These are phyloP conservation scores for Geotrupes spiniger DNA, from an alignment of 2,888 invertebrate species.

Conservation along the genomic window DNA sequence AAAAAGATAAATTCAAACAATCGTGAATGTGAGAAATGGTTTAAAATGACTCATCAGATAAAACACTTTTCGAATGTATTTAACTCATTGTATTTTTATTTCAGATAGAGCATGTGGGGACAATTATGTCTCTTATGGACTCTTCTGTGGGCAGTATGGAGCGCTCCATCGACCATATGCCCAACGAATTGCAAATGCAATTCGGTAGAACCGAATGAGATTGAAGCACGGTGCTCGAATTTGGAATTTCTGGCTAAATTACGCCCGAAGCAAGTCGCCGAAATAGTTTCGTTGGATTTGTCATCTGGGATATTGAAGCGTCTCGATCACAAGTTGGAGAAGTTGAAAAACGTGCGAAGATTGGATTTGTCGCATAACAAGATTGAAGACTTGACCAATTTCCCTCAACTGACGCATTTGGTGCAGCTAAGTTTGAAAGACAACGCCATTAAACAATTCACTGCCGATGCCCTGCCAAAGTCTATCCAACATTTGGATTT, in stretches of 20 bases:
- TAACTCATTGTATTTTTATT: constrained; percentile 8
- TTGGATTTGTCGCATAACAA: constrained; percentile 42
- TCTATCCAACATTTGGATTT: constrained; percentile 54
- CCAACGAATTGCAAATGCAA: constrained; percentile 58
- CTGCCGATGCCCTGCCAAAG: constrained; percentile 39
- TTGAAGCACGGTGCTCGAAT: constrained; percentile 62
- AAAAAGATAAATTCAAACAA: too few relatives aligned
- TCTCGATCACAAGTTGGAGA: constrained; percentile 41
- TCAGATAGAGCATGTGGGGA: constrained; percentile 25
- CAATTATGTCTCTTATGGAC: constrained; percentile 19
- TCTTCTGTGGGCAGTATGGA: constrained; percentile 23
- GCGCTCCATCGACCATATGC: constrained; percentile 46
- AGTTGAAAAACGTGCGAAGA: constrained; percentile 38
- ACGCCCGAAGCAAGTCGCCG: constrained; percentile 36
- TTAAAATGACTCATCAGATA: too few relatives aligned
- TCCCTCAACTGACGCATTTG: constrained; percentile 38
- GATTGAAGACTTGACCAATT: constrained; percentile 25
- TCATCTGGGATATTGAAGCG: constrained; percentile 36
- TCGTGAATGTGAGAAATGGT: too few relatives aligned
- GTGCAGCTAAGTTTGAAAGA: constrained; percentile 39
- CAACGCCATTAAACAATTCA: constrained; percentile 40
- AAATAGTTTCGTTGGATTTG: constrained; percentile 38
- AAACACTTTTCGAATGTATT: not conserved
- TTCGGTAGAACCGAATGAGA: constrained; percentile 65
- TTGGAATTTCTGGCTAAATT: constrained; percentile 74